Percentiles rank a stretch among this genome's conserved stretches.
These are phyloP conservation scores for Hirudinaria manillensis DNA, from an alignment of 2,888 invertebrate genomes.

Conservation along the genomic window DNA sequence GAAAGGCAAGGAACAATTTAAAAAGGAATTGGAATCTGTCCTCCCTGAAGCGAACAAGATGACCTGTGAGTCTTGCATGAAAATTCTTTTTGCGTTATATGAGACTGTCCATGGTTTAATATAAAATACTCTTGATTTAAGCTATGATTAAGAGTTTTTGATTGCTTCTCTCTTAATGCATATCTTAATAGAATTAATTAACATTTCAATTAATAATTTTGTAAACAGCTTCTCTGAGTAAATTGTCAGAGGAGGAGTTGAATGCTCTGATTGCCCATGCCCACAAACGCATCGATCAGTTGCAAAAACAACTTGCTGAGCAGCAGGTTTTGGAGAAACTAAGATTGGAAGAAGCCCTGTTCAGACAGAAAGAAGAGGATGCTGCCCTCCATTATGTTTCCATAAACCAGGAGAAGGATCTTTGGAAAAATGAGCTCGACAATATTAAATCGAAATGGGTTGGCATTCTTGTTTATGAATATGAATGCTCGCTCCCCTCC, in stretches of 20 bases:
- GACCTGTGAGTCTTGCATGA: background rate
- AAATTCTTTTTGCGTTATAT: background rate
- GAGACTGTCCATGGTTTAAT: background rate
- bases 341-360: conserved; percentile 64
- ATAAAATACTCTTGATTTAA: background rate
- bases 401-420: conserved; percentile 66
- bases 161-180: background rate
- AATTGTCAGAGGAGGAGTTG: conserved; percentile 64
- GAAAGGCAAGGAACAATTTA: conserved; percentile 55
- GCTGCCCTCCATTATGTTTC: conserved; percentile 57
- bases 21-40: conserved; percentile 60
- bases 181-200: background rate
- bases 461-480: conserved; percentile 31
- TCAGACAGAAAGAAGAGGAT: conserved; percentile 61
- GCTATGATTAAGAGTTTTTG: background rate
- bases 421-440: conserved; percentile 65
- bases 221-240: conserved; percentile 41
- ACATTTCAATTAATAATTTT: background rate
- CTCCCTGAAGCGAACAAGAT: conserved; percentile 67
- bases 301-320: conserved; percentile 71
- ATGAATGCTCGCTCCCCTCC: background rate
- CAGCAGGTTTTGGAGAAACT: conserved; percentile 59
- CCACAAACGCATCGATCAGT: conserved; percentile 68
- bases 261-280: conserved; percentile 74
- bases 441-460: conserved; percentile 64